Base-by-base conservation (phyloP, 1,140 invertebrate species). In the Luehdorfia chinensis region DNA sequence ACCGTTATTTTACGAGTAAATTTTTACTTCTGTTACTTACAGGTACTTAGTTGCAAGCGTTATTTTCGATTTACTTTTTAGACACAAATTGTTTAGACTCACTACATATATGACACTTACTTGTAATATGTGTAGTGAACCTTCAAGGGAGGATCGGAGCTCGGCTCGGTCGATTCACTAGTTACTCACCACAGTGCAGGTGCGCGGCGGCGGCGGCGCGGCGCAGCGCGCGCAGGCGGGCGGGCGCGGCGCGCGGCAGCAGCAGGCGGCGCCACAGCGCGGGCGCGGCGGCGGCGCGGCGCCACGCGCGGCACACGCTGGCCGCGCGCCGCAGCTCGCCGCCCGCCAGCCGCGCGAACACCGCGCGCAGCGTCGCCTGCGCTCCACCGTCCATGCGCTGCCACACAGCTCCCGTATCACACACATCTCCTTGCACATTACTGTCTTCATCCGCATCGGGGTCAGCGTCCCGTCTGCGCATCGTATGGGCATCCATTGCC, bases 291-390 rank as follows among this genome's bases (percentile, higher is more conserved):
- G 53, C 46, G 13, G 55, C 53, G 39, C 41, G 23, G 30, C 66
- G 55, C 59, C 63, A 56, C 25, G 55, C 57, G 28, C 59, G 41
- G 34, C 57, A 48, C 43, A 56, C 55, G 32, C 48, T 30, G 13
- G 33, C 45, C 45, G 49, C 50, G 18, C 32, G 36, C 55, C 47
- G 50, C 47, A 55, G 45, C 11, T 41, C 49, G 37, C 19, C 30
- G 4, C 54, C 54, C 9, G 21, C 9, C 25, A 59, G 37, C 18
- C 32, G 9, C 32, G 47, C 15, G 28, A 57, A 47, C 25, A 59
- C 47, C 39, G 45, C 50, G 2, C 27, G 12, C 12, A 25, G 15
- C 46, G 25, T 39, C 50, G 36, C 46, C 25, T 19, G 28, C 18
- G 21, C 48, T n/a, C 1, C 16, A 15, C 33, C 33, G 32, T 52